Conservation (phyloP, 2,113 vertebrate genomes). For the Bubo bubo region DNA sequence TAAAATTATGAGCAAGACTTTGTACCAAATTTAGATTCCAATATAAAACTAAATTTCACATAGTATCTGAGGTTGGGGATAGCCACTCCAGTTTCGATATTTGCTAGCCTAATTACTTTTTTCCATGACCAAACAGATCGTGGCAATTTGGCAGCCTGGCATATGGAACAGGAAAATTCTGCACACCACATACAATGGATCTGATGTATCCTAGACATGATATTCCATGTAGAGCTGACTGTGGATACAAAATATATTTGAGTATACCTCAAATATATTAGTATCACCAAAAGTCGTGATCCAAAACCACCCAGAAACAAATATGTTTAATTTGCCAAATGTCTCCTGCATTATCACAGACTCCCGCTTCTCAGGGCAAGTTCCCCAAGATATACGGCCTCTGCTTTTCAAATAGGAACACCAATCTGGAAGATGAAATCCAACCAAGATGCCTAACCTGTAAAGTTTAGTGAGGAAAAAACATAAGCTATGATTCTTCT, state of each 20-base stretch:
- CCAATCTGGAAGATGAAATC: neutral
- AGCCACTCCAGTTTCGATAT: neutral
- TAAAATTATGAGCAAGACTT: neutral
- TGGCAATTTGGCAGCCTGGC: neutral
- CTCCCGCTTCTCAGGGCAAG: neutral
- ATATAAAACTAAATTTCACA: neutral
- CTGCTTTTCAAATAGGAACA: neutral
- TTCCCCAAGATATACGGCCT: neutral
- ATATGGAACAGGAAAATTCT: neutral
- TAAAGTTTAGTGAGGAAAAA: neutral
- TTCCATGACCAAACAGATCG: neutral
- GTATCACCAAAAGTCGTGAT: neutral
- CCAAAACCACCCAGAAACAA: neutral
- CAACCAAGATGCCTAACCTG: neutral
- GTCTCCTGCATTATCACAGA: neutral
- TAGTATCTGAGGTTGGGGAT: neutral
- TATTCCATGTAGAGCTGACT: neutral
- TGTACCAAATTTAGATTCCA: neutral
- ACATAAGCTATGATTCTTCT: neutral
- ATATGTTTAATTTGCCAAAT: neutral
- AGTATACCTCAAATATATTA: neutral
- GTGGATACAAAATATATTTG: neutral
- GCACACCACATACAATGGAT: neutral
- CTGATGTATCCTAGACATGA: neutral
- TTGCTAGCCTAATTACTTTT: neutral